Evolutionary conservation across 2,113 vertebrate species (phyloP).

Genomic region (Antechinus stuartii): DNA sequence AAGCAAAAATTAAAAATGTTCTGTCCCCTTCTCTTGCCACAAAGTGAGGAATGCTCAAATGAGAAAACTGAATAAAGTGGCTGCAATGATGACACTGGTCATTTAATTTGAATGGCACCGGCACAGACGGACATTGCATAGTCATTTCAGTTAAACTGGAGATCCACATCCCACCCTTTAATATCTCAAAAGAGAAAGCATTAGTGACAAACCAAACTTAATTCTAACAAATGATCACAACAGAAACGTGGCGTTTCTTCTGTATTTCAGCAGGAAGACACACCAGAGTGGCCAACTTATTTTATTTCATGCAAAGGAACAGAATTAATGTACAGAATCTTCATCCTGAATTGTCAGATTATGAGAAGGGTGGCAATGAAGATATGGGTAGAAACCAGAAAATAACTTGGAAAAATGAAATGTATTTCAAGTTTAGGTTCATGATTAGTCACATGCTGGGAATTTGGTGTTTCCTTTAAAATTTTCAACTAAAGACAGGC

Average conservation of each 20-base stretch:
- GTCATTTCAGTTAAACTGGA: conserved; percentile 60
- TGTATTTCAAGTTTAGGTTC: neutral
- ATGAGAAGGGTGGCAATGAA: conserved; percentile 29
- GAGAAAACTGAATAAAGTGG: conserved; percentile 80
- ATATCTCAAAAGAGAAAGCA: conserved; percentile 65
- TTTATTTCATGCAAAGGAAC: conserved; percentile 45
- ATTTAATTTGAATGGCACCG: conserved; percentile 73
- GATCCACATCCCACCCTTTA: conserved; percentile 34
- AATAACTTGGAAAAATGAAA: conserved; percentile 36
- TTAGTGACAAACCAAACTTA: conserved; percentile 53
- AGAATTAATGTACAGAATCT: conserved; percentile 47
- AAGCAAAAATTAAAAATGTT: conserved; percentile 61
- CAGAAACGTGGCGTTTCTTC: conserved; percentile 55
- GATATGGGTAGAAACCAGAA: conserved; percentile 33
- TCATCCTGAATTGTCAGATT: conserved; percentile 49
- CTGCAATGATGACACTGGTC: conserved; percentile 66
- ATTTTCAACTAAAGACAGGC: neutral
- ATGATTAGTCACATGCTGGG: conserved; percentile 27
- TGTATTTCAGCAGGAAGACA: conserved; percentile 64
- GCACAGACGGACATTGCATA: conserved; percentile 63
- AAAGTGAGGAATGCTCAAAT: conserved; percentile 60
- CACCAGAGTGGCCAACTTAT: conserved; percentile 42
- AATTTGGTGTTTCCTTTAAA: conserved; percentile 46
- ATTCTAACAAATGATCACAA: conserved; percentile 41
- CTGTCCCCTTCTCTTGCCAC: conserved; percentile 69